A percentile compares a stretch with the other conserved stretches of the same genome.
These are phyloP conservation scores for Parapsyche elsis DNA, from an alignment of 1,140 invertebrate species.

Conservation along the genomic window DNA sequence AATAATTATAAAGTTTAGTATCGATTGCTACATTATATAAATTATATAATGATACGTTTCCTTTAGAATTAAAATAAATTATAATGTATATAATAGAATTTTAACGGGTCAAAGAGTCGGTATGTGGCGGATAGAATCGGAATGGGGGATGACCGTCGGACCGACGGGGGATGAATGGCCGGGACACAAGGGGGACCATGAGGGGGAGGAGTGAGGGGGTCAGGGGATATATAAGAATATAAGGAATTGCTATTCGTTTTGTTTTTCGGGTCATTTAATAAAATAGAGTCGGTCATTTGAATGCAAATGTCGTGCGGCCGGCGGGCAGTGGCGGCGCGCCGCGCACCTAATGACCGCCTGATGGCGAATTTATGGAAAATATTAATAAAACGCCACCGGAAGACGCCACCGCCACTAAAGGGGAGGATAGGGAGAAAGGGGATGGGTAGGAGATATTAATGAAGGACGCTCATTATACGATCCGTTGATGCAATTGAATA, in stretches of 20 bases:
- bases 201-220: neutral
- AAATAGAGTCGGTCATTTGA: constrained; percentile 48
- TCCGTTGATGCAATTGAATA: neutral
- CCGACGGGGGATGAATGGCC: neutral
- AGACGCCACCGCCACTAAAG: constrained; percentile 15
- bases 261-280: constrained; percentile 52
- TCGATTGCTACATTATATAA: too few relatives aligned
- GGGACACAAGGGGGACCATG: neutral
- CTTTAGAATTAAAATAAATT: too few relatives aligned
- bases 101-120: too few relatives aligned
- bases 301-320: constrained; percentile 45
- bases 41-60: too few relatives aligned
- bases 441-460: constrained; percentile 11
- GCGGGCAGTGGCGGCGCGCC: constrained; percentile 42
- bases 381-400: constrained; percentile 43
- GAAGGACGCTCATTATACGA: constrained; percentile 19
- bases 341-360: constrained; percentile 44
- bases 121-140: too few relatives aligned
- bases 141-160: neutral
- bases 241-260: constrained; percentile 51
- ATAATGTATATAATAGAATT: too few relatives aligned
- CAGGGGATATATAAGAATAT: constrained; percentile 38
- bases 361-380: constrained; percentile 48
- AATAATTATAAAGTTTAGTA: too few relatives aligned
- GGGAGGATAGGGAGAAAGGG: too few relatives aligned